These are phyloP conservation scores for Microtus richardsoni DNA, from an alignment of 2,113 vertebrate genomes.

Conservation along the genomic window DNA sequence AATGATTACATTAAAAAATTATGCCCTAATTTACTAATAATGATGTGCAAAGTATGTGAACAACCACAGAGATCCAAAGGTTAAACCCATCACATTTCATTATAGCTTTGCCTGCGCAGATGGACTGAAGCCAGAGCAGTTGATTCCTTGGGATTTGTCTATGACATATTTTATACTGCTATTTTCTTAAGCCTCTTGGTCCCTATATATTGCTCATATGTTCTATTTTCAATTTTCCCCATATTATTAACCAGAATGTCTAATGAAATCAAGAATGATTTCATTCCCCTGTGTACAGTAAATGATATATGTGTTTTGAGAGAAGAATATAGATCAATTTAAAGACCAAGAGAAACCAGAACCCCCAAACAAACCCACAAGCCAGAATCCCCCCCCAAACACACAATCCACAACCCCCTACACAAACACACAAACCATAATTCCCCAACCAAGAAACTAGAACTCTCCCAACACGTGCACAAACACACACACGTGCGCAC, in stretches of 20 bases:
- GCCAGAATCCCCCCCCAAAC: no score
- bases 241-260: neutral
- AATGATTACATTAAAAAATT: slow-evolving; percentile 17
- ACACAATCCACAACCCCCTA: neutral
- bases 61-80: neutral
- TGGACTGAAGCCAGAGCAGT: neutral
- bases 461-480: neutral
- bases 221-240: neutral
- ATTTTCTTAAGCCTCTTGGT: neutral
- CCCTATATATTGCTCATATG: neutral
- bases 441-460: neutral
- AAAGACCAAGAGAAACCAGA: slow-evolving; percentile 10
- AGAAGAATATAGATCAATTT: neutral
- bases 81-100: neutral
- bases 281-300: neutral
- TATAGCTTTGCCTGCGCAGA: neutral
- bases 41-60: neutral
- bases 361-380: neutral
- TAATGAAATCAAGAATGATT: neutral
- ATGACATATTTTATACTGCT: neutral
- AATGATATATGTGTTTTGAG: neutral
- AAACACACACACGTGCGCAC: neutral
- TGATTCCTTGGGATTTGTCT: neutral
- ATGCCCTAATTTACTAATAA: neutral
- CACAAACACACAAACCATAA: neutral